These are phyloP conservation scores for Xiphydria camelus DNA, from an alignment of 2,888 invertebrate species.

Conservation along the genomic window DNA sequence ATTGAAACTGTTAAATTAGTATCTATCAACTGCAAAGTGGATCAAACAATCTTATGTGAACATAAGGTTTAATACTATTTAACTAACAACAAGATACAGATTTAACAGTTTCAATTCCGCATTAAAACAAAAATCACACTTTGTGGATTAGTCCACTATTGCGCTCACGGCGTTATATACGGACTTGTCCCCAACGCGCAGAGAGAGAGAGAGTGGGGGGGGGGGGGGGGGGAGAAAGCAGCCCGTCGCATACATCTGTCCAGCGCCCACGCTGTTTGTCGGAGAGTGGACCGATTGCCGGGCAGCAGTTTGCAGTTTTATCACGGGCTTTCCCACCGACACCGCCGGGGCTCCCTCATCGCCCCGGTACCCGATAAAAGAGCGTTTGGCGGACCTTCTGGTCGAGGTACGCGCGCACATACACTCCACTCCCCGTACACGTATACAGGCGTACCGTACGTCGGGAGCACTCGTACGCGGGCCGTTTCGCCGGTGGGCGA, in stretches of 20 bases:
- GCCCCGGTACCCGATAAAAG: constrained; percentile 9
- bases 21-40: too few relatives aligned
- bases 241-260: constrained; percentile 20
- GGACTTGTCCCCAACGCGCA: too few relatives aligned
- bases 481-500: constrained; percentile 30
- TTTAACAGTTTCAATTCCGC: too few relatives aligned
- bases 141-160: too few relatives aligned
- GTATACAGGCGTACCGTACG: constrained; percentile 4
- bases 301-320: constrained; percentile 32
- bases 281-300: constrained; percentile 21
- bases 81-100: too few relatives aligned
- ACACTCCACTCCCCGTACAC: constrained; percentile 12
- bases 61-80: too few relatives aligned
- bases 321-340: constrained; percentile 19
- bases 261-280: constrained; percentile 15
- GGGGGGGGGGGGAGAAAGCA: constrained; percentile 2
- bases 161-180: not conserved
- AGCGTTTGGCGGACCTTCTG: constrained; percentile 11
- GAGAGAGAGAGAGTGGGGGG: not conserved
- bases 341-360: constrained; percentile 13
- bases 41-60: too few relatives aligned
- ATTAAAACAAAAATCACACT: too few relatives aligned
- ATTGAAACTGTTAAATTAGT: too few relatives aligned
- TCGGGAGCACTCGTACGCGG: not conserved
- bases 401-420: constrained; percentile 16